Evolutionary conservation across 2,888 invertebrate genomes (phyloP).

Genomic region (Odontothrips loti): DNA sequence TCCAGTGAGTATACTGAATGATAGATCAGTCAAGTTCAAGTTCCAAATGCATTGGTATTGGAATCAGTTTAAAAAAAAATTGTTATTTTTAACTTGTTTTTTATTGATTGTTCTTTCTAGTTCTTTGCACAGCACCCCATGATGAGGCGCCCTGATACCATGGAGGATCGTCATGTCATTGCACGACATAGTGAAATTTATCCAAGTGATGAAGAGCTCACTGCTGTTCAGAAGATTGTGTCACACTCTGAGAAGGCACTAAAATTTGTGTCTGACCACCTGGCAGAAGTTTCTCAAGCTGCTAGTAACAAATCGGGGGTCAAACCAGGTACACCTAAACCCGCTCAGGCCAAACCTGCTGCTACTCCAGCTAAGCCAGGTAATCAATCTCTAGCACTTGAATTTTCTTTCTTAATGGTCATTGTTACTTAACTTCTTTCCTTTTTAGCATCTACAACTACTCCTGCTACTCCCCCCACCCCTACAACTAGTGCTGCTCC

Average conservation of each 20-base stretch:
- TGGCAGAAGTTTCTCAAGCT: constrained; percentile 58
- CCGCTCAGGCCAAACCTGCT: constrained; percentile 31
- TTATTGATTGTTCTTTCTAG: constrained; percentile 32
- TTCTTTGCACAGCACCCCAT: constrained; percentile 28
- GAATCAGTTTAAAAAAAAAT: not conserved
- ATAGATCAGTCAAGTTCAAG: not conserved
- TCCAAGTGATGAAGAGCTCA: constrained; percentile 84
- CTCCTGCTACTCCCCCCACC: constrained; percentile 39
- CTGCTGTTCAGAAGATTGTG: constrained; percentile 86
- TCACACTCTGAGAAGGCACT: constrained; percentile 90
- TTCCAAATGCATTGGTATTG: too few relatives aligned
- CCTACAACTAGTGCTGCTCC: constrained; percentile 42
- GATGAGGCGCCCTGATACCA: constrained; percentile 80
- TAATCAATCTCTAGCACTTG: not conserved
- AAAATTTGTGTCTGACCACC: constrained; percentile 87
- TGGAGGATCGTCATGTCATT: constrained; percentile 92
- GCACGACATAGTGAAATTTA: constrained; percentile 91
- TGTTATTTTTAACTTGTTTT: constrained; percentile 32
- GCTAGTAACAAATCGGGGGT: constrained; percentile 30
- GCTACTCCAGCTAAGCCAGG: constrained; percentile 33
- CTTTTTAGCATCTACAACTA: constrained; percentile 38
- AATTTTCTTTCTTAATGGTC: not conserved
- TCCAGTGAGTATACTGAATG: not conserved
- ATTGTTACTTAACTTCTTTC: not conserved
- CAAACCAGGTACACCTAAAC: constrained; percentile 30